These are phyloP conservation scores for Strigamia transsilvanica DNA, from an alignment of 2,888 invertebrate species.

Conservation along the genomic window DNA sequence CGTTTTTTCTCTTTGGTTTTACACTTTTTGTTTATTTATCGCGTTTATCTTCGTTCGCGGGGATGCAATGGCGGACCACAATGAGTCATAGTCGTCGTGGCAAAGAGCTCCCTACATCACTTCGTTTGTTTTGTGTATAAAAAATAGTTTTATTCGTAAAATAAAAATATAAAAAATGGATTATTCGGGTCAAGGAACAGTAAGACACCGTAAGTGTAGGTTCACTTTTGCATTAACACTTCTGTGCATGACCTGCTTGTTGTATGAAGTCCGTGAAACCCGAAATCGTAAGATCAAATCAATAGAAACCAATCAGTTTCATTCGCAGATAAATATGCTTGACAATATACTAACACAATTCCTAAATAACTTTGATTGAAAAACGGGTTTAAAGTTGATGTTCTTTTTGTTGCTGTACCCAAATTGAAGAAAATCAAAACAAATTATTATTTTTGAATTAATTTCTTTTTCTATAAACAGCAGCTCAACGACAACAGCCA, in stretches of 20 bases:
- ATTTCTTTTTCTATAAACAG: not conserved
- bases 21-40: not conserved
- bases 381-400: no score
- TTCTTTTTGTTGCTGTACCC: no score
- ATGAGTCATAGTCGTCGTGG: slow-evolving; percentile 2
- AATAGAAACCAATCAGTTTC: not conserved
- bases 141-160: not conserved
- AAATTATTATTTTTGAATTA: not conserved
- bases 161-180: slow-evolving; percentile 10
- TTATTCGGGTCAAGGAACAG: slow-evolving; percentile 17
- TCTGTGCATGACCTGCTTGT: slow-evolving; percentile 27
- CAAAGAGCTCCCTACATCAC: not conserved
- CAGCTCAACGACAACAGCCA: not conserved
- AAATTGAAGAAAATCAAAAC: no score
- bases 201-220: slow-evolving; percentile 53
- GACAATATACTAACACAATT: not conserved
- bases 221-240: slow-evolving; percentile 16
- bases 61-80: not conserved
- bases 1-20: not conserved
- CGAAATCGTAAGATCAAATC: not conserved
- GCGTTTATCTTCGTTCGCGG: not conserved
- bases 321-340: no score
- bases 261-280: not conserved
- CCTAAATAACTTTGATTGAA: no score
- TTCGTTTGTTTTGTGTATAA: slow-evolving; percentile 17